Conservation (phyloP, 2,113 vertebrate species). For the Takifugu flavidus region DNA sequence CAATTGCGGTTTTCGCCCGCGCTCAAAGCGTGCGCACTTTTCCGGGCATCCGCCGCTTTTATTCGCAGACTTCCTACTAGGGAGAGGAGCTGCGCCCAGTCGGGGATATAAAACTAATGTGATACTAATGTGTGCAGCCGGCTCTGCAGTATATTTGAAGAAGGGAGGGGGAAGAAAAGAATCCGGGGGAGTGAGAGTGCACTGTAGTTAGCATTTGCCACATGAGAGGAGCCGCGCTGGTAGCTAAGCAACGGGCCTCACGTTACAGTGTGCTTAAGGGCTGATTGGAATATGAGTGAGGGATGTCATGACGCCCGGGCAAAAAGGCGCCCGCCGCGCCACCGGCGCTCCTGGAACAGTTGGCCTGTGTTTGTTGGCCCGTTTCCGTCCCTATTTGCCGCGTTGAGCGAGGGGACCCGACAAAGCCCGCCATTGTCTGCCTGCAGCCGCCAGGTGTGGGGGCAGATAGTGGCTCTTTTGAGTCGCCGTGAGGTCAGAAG, state of each 20-base stretch:
- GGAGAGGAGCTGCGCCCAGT: conserved; percentile 44
- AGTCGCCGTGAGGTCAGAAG: conserved; percentile 33
- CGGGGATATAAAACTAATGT: conserved; percentile 52
- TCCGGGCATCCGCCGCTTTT: conserved; percentile 36
- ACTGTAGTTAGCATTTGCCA: conserved; percentile 55
- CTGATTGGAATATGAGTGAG: conserved; percentile 65
- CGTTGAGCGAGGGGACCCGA: conserved; percentile 13
- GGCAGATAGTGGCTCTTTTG: conserved; percentile 35
- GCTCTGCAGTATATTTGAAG: conserved; percentile 54
- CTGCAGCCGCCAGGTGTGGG: conserved; percentile 46
- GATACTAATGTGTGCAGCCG: conserved; percentile 63
- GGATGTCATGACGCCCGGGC: conserved; percentile 35
- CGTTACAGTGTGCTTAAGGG: conserved; percentile 56
- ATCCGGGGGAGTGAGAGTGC: conserved; percentile 13
- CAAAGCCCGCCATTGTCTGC: conserved; percentile 23
- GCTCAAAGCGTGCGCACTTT: conserved; percentile 26
- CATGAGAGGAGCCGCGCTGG: conserved; percentile 63
- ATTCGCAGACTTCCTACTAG: conserved; percentile 40
- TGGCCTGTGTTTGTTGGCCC: conserved; percentile 35
- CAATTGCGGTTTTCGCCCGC: conserved; percentile 24
- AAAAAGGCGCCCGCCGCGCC: conserved; percentile 24
- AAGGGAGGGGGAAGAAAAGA: conserved; percentile 1
- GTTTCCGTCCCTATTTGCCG: conserved; percentile 36
- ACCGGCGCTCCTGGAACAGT: conserved; percentile 29
- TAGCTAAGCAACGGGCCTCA: conserved; percentile 71